Conservation (phyloP, 2,888 invertebrate species). For the Mesochorus sp. region DNA sequence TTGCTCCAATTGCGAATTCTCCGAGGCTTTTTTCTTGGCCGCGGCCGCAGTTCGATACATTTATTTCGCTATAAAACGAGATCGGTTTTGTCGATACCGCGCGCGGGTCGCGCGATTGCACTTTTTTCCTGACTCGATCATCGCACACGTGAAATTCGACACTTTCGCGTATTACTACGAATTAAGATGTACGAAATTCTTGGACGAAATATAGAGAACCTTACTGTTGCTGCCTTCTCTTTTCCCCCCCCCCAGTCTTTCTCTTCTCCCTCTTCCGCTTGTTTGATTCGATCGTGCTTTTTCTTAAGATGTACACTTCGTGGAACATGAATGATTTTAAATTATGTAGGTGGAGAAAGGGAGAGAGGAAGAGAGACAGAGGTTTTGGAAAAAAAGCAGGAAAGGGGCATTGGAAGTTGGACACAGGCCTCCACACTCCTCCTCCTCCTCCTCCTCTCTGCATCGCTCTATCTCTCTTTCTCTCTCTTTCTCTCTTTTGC, state of each 20-base stretch:
- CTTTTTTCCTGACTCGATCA: slow-evolving; percentile 4
- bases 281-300: slow-evolving; percentile 17
- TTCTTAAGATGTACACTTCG: slow-evolving; percentile 27
- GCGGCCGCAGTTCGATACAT: slow-evolving; percentile 53
- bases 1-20: slow-evolving; percentile 9
- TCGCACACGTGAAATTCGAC: slow-evolving; percentile 52
- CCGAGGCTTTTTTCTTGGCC: slow-evolving; percentile 33
- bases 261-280: neutral
- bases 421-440: slow-evolving; percentile 29
- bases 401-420: slow-evolving; percentile 45
- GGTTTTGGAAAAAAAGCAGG: slow-evolving; percentile 30
- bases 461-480: slow-evolving; percentile 10
- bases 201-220: slow-evolving; percentile 47
- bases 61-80: slow-evolving; percentile 33
- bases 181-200: slow-evolving; percentile 50
- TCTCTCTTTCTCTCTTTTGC: slow-evolving; percentile 24
- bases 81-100: slow-evolving; percentile 33
- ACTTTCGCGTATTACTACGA: slow-evolving; percentile 48
- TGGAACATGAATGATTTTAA: slow-evolving; percentile 57
- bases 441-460: slow-evolving; percentile 35
- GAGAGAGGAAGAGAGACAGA: too few species aligned
- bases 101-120: neutral
- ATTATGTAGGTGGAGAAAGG: slow-evolving; percentile 30
- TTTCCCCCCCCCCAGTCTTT: neutral
- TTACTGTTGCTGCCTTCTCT: slow-evolving; percentile 40